phyloP scores from a whole-genome alignment of 2,113 vertebrate genomes.

The Petrocephalus microphthalmus region DNA sequence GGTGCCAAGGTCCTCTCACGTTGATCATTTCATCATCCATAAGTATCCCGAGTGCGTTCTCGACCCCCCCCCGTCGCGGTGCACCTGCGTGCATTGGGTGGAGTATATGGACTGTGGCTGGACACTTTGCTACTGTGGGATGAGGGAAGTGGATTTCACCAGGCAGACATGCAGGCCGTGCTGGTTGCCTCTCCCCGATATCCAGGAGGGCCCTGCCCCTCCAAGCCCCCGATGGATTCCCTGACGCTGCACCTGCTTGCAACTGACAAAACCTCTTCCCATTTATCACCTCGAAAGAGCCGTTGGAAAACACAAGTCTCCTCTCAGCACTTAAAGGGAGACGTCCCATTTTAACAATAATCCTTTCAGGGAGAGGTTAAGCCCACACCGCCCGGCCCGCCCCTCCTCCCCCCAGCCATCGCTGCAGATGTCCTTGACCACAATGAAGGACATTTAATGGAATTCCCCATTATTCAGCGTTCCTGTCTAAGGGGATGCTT shows the following conservation, averaged over 20 bases:
- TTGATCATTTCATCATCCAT: neutral
- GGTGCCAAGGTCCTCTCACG: neutral
- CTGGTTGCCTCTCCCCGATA: neutral
- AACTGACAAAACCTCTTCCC: neutral
- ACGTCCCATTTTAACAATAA: neutral
- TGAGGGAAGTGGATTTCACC: neutral
- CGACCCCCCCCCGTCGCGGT: neutral
- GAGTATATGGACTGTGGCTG: neutral
- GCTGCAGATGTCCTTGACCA: conserved; percentile 5
- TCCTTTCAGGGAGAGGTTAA: neutral
- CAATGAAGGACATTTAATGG: neutral
- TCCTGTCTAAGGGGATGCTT: neutral
- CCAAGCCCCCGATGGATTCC: neutral
- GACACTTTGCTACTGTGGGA: neutral
- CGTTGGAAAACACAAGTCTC: neutral
- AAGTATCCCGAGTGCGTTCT: neutral
- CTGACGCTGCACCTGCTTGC: neutral
- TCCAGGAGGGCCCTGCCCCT: neutral
- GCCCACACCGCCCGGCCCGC: too few species aligned
- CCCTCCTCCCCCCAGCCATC: neutral
- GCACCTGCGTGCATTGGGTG: neutral
- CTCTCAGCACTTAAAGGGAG: neutral
- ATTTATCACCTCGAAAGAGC: neutral
- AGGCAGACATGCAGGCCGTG: neutral
- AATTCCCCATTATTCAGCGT: neutral